Evolutionary conservation across 1,140 invertebrate genomes (phyloP).

Genomic region (Lordiphosa stackelbergi): DNA sequence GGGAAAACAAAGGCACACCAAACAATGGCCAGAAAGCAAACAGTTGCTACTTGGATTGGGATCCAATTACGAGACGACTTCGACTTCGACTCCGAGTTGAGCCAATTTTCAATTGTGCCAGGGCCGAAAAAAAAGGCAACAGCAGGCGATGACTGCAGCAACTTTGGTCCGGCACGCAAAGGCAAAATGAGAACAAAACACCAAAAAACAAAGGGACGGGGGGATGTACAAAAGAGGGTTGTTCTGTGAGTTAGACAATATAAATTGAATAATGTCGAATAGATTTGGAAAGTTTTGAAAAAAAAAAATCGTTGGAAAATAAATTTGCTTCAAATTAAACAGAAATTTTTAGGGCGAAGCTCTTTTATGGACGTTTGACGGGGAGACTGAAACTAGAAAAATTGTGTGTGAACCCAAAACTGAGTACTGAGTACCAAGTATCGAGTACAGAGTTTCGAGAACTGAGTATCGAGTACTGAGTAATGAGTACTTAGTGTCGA

Average conservation of each 20-base stretch:
- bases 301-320: too few species aligned
- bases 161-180: conserved; percentile 30
- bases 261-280: neutral
- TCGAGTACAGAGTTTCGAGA: too few species aligned
- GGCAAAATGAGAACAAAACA: conserved; percentile 18
- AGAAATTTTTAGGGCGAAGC: too few species aligned
- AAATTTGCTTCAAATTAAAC: too few species aligned
- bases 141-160: conserved; percentile 54
- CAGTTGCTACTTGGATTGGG: conserved; percentile 58
- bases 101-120: conserved; percentile 67
- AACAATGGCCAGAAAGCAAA: conserved; percentile 44
- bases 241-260: neutral
- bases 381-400: too few species aligned
- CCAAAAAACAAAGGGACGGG: neutral
- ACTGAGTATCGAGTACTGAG: too few species aligned
- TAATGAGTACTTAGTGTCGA: too few species aligned
- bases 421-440: too few species aligned
- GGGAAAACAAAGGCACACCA: conserved; percentile 8
- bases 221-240: conserved; percentile 6
- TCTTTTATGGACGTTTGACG: too few species aligned
- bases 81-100: conserved; percentile 27
- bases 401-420: too few species aligned
- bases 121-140: conserved; percentile 60
- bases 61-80: conserved; percentile 59
- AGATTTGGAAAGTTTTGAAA: too few species aligned